These are phyloP conservation scores for Heliconius hortense DNA, from an alignment of 2,888 invertebrate genomes.

Conservation along the genomic window DNA sequence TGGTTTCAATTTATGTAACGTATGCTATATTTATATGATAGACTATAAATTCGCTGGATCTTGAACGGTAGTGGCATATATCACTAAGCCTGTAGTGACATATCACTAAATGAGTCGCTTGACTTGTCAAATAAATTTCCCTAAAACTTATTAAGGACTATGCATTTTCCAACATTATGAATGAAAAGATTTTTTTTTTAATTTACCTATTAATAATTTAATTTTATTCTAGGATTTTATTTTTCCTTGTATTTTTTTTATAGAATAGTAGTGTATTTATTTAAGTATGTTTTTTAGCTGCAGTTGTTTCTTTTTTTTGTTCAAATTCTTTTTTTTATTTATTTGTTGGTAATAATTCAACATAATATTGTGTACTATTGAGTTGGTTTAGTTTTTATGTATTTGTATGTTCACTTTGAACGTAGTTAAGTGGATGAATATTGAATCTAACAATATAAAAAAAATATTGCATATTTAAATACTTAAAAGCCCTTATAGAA, in stretches of 20 bases:
- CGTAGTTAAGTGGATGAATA: constrained; percentile 1
- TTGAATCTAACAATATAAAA: too few species aligned
- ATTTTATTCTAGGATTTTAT: neutral
- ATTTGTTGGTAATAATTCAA: neutral
- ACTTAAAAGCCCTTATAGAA: neutral
- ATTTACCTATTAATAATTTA: neutral
- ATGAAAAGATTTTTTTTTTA: neutral
- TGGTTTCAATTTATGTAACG: neutral
- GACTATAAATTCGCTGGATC: neutral
- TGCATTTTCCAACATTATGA: neutral
- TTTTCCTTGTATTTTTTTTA: neutral
- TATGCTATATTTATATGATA: neutral
- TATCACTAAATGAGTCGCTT: neutral
- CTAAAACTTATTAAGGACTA: neutral
- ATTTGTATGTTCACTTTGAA: constrained; percentile 4
- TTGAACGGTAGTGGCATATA: neutral
- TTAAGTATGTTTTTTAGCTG: constrained; percentile 10
- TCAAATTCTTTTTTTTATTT: neutral
- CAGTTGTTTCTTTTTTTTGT: neutral
- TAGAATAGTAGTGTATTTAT: constrained; percentile 20
- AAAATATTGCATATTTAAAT: neutral
- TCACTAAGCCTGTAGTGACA: neutral
- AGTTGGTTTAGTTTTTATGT: constrained; percentile 2
- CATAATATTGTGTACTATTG: neutral
- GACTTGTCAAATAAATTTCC: neutral